These are phyloP conservation scores for Chrysolina haemoptera DNA, from an alignment of 2,888 invertebrate genomes.

Conservation along the genomic window DNA sequence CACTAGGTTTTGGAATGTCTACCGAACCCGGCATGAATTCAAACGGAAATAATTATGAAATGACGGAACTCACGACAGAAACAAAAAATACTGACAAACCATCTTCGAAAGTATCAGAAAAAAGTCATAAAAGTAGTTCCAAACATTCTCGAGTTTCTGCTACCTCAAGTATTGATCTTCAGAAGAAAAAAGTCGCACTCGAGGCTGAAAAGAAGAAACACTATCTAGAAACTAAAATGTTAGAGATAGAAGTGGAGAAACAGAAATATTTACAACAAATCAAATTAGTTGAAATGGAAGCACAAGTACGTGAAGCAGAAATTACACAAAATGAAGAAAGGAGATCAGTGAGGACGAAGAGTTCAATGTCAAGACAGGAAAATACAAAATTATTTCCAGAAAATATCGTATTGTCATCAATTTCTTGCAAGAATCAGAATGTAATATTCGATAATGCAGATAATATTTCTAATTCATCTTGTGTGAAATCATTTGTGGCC, in stretches of 20 bases:
- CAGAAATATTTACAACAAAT: too few species aligned
- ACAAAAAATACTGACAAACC: background rate
- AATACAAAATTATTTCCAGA: background rate
- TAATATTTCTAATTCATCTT: background rate
- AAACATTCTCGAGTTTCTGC: background rate
- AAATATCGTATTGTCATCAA: background rate
- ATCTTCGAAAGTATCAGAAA: background rate
- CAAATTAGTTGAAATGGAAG: background rate
- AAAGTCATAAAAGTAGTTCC: background rate
- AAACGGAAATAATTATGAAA: background rate
- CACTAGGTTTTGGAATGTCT: background rate
- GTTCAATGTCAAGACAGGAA: background rate
- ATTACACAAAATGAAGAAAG: background rate
- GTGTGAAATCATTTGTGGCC: background rate
- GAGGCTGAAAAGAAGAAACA: background rate
- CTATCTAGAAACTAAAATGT: background rate
- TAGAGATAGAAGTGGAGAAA: background rate
- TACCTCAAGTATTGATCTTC: too few species aligned
- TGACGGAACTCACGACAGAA: too few species aligned
- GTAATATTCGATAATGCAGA: background rate
- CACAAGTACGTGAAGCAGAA: conserved; percentile 3
- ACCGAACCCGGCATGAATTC: background rate
- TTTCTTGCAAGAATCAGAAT: background rate
- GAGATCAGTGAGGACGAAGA: background rate
- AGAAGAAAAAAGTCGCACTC: too few species aligned